Evolutionary conservation across 2,888 invertebrate genomes (phyloP).

Genomic region (Idaea straminata): DNA sequence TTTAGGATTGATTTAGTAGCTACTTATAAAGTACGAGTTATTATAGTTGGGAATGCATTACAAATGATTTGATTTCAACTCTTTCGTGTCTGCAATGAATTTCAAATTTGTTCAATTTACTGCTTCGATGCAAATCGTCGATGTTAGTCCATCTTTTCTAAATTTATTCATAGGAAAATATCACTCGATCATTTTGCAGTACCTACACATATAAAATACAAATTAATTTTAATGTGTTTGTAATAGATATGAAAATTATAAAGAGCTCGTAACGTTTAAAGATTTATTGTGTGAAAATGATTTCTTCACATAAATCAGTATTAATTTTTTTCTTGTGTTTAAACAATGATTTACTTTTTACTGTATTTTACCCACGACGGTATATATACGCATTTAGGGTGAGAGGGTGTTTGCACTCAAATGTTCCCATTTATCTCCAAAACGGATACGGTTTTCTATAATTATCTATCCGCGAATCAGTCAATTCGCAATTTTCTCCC

Average conservation of each 20-base stretch:
- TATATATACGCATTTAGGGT: too few relatives aligned
- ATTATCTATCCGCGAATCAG: too few relatives aligned
- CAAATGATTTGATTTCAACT: conserved; percentile 31
- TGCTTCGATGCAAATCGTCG: conserved; percentile 49
- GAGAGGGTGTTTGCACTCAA: too few relatives aligned
- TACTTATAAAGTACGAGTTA: too few relatives aligned
- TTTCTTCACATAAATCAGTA: neutral
- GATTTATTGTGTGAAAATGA: neutral
- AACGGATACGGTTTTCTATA: too few relatives aligned
- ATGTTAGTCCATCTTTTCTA: conserved; percentile 32
- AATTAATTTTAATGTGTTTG: conserved; percentile 27
- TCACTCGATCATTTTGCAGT: conserved; percentile 32
- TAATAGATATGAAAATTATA: conserved; percentile 19
- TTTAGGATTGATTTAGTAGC: too few relatives aligned
- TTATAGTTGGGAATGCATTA: conserved; percentile 10
- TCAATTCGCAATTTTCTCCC: too few relatives aligned
- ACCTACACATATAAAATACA: conserved; percentile 25
- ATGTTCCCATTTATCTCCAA: too few relatives aligned
- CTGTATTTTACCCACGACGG: too few relatives aligned
- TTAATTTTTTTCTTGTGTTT: too few relatives aligned
- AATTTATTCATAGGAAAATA: conserved; percentile 67
- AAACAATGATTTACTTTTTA: too few relatives aligned
- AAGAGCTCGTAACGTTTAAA: neutral
- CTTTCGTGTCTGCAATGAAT: conserved; percentile 48
- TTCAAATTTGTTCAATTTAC: conserved; percentile 63